phyloP scores from a whole-genome alignment of 2,888 invertebrate genomes.

The Alloscopus bannaensis region DNA sequence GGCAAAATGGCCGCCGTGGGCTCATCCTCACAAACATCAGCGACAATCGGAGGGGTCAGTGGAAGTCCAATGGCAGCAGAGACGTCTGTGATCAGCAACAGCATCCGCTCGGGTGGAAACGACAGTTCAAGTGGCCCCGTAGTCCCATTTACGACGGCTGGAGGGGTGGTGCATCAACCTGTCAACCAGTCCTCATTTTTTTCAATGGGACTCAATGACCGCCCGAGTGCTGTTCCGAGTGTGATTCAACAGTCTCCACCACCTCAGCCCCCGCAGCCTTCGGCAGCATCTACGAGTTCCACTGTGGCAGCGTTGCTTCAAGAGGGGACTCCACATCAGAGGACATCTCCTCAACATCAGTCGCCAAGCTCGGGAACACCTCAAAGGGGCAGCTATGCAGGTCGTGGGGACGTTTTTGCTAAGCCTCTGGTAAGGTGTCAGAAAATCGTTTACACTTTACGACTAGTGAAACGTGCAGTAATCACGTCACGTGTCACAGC shows the following conservation, averaged over 20 bases:
- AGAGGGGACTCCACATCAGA: slow-evolving; percentile 47
- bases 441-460: no score
- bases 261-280: slow-evolving; percentile 43
- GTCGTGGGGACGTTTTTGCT: slow-evolving; percentile 76
- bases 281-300: slow-evolving; percentile 40
- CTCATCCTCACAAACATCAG: slow-evolving; percentile 39
- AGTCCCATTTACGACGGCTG: slow-evolving; percentile 1
- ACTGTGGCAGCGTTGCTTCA: slow-evolving; percentile 61
- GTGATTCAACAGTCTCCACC: slow-evolving; percentile 56
- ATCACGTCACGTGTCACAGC: no score
- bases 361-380: slow-evolving; percentile 42
- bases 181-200: slow-evolving; percentile 42
- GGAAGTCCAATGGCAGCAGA: slow-evolving; percentile 54
- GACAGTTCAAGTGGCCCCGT: slow-evolving; percentile 8
- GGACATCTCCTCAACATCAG: slow-evolving; percentile 51
- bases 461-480: no score
- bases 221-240: slow-evolving; percentile 16
- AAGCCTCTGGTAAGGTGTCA: slow-evolving; percentile 77
- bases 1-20: no score
- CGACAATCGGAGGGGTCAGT: slow-evolving; percentile 61
- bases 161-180: slow-evolving; percentile 12
- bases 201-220: slow-evolving; percentile 20
- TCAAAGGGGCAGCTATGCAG: slow-evolving; percentile 39
- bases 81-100: slow-evolving; percentile 34
- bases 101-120: slow-evolving; percentile 10